phyloP scores from a whole-genome alignment of 2,113 vertebrate species.

The Psephotus haematonotus region DNA sequence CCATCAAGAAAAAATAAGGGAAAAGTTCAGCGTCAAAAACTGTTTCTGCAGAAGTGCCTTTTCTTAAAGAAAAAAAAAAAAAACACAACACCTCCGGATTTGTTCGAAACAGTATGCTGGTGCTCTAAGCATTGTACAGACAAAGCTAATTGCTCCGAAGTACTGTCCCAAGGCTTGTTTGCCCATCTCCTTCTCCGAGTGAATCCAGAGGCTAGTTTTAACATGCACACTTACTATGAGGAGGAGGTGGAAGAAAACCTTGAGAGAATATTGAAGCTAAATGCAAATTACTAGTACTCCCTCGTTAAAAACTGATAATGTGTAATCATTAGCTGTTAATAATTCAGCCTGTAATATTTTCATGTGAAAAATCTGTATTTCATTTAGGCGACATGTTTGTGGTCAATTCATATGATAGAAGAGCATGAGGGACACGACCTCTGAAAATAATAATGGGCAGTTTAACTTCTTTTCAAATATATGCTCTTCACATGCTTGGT shows the following conservation, averaged over 20 bases:
- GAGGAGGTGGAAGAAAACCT: not conserved
- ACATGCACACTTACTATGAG: fast-evolving
- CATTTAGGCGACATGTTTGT: not conserved
- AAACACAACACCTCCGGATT: no score
- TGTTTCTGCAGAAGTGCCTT: not conserved
- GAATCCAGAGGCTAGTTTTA: not conserved
- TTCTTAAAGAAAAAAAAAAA: not conserved
- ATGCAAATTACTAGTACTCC: not conserved
- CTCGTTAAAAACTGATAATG: not conserved
- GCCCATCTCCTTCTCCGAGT: not conserved
- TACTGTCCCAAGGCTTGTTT: not conserved
- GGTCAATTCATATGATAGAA: not conserved
- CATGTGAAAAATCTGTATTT: not conserved
- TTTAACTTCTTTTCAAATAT: not conserved
- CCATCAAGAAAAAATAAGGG: not conserved
- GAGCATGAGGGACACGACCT: not conserved
- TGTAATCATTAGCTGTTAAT: not conserved
- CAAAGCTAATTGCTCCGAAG: not conserved
- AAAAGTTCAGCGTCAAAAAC: not conserved
- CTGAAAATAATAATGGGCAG: not conserved
- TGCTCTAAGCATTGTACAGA: not conserved
- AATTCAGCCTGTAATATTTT: not conserved
- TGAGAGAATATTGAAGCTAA: not conserved
- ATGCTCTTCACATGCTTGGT: not conserved
- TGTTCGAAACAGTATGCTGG: not conserved